Conservation (phyloP, 1,140 invertebrate species). For the Zelostemma sp. region DNA sequence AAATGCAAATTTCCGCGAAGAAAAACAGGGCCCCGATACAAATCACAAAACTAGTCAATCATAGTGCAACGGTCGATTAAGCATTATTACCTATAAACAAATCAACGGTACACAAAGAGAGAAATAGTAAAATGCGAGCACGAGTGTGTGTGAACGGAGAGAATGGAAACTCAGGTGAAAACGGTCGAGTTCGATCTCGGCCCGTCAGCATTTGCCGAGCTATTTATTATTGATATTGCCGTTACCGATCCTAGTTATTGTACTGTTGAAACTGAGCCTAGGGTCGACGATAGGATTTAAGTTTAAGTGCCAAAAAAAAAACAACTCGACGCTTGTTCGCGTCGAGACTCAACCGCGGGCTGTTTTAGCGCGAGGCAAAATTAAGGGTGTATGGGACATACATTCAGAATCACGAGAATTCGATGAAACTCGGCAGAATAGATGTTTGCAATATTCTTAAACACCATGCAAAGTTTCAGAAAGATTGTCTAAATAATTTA, state of each 20-base stretch:
- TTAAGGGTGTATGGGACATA: too few species aligned
- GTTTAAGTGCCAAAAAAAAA: too few species aligned
- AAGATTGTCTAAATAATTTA: too few species aligned
- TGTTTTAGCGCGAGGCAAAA: neutral
- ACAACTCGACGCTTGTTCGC: too few species aligned
- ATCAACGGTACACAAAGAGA: slow-evolving; percentile 19
- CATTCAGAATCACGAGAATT: too few species aligned
- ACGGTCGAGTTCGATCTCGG: too few species aligned
- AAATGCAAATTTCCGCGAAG: slow-evolving; percentile 14
- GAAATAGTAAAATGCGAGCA: slow-evolving; percentile 19
- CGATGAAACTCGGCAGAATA: too few species aligned
- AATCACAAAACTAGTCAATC: slow-evolving; percentile 70
- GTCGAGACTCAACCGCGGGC: neutral
- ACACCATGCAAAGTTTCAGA: too few species aligned
- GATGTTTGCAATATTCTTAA: too few species aligned
- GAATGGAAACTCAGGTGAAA: slow-evolving; percentile 15
- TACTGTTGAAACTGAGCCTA: slow-evolving; percentile 57
- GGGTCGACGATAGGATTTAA: slow-evolving; percentile 51
- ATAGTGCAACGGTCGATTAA: slow-evolving; percentile 69
- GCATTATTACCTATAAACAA: slow-evolving; percentile 56
- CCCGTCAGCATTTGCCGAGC: slow-evolving; percentile 10
- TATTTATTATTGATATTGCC: slow-evolving; percentile 30
- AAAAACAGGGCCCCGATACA: slow-evolving; percentile 36
- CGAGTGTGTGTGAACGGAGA: slow-evolving; percentile 4
- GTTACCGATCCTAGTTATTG: slow-evolving; percentile 49